Evolutionary conservation across 2,797 vertebrate species (phyloP).

Genomic region (Sparus aurata): DNA sequence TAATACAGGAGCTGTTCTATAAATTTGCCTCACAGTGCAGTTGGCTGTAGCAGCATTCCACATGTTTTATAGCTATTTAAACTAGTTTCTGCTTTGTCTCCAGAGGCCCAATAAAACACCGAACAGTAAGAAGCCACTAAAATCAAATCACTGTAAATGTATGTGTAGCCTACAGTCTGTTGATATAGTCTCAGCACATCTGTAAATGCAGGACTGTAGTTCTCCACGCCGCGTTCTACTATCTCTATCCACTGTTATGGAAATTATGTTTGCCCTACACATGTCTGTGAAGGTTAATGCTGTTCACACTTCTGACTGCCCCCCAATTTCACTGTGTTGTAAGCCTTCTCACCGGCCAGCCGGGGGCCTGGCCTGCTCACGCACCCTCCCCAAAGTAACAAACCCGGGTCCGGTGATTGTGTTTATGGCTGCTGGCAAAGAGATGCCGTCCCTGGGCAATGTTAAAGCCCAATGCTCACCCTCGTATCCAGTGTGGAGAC

Average conservation of each 20-base stretch:
- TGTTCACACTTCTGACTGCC: slow-evolving; percentile 80
- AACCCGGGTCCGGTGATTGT: slow-evolving; percentile 63
- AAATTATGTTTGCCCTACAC: slow-evolving; percentile 71
- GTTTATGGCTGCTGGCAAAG: slow-evolving; percentile 76
- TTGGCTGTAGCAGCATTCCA: slow-evolving; percentile 22
- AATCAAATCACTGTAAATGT: slow-evolving; percentile 51
- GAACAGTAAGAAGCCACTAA: slow-evolving; percentile 34
- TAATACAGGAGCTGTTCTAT: slow-evolving; percentile 17
- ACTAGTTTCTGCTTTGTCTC: slow-evolving; percentile 40
- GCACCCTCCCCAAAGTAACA: slow-evolving; percentile 68
- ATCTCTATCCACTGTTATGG: slow-evolving; percentile 65
- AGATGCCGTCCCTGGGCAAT: slow-evolving; percentile 77
- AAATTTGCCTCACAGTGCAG: slow-evolving; percentile 5
- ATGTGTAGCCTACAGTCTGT: slow-evolving; percentile 40
- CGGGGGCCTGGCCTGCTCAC: slow-evolving; percentile 64
- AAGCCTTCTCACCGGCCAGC: slow-evolving; percentile 69
- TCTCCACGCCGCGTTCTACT: slow-evolving; percentile 24
- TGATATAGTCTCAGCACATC: slow-evolving; percentile 50
- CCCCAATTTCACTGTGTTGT: slow-evolving; percentile 77
- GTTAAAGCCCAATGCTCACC: slow-evolving; percentile 79
- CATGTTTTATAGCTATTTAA: slow-evolving; percentile 39
- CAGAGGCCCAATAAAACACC: slow-evolving; percentile 53
- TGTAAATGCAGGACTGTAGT: slow-evolving; percentile 30
- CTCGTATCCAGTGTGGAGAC: slow-evolving; percentile 75
- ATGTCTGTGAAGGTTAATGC: slow-evolving; percentile 79